Evolutionary conservation across 2,888 invertebrate species (phyloP).

Genomic region (Gnatocerus cornutus): DNA sequence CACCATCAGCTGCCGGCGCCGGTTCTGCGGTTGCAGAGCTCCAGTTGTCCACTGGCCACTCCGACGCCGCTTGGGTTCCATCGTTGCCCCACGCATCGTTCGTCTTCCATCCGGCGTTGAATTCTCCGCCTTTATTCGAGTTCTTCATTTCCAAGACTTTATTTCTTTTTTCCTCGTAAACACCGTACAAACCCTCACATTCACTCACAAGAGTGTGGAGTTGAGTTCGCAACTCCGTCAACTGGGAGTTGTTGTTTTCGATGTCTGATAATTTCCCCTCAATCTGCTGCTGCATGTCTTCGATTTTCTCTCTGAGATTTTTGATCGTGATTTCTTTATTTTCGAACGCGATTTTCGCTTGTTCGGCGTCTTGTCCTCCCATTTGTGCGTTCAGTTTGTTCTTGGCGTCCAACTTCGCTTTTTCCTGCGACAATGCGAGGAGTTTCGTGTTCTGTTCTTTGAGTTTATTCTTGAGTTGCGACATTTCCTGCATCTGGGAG

Average conservation of each 20-base stretch:
- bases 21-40: conserved; percentile 59
- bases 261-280: conserved; percentile 86
- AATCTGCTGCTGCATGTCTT: conserved; percentile 85
- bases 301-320: conserved; percentile 78
- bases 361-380: conserved; percentile 71
- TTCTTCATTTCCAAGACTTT: conserved; percentile 71
- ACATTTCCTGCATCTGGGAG: conserved; percentile 89
- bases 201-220: conserved; percentile 80
- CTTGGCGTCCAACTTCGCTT: conserved; percentile 85
- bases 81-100: conserved; percentile 72
- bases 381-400: conserved; percentile 73
- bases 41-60: conserved; percentile 73
- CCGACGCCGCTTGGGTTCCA: conserved; percentile 56
- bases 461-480: conserved; percentile 84
- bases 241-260: conserved; percentile 84
- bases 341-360: conserved; percentile 76
- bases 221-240: conserved; percentile 82
- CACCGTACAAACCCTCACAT: conserved; percentile 79
- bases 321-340: conserved; percentile 80
- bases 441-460: conserved; percentile 90
- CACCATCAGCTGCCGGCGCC: conserved; percentile 62
- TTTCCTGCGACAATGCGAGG: conserved; percentile 87
- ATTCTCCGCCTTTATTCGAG: conserved; percentile 65
- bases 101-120: conserved; percentile 74
- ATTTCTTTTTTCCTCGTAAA: conserved; percentile 80